Evolutionary conservation across 2,797 vertebrate genomes (phyloP).

Genomic region (Molossus alvarezi): DNA sequence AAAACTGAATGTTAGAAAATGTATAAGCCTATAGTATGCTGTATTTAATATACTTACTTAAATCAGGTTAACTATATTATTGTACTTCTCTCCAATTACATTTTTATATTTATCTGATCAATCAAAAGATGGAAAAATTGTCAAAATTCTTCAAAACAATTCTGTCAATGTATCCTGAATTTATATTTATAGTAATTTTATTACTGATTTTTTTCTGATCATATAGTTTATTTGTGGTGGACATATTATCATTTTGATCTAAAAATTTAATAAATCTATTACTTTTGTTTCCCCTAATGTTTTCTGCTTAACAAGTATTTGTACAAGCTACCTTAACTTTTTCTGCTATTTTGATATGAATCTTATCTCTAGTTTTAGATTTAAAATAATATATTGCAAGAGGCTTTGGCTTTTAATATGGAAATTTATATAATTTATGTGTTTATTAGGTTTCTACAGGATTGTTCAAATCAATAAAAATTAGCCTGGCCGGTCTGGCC

Average conservation of each 20-base stretch:
- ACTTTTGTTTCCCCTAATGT: background rate
- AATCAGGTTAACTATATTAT: background rate
- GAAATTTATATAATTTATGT: background rate
- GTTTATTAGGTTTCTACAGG: background rate
- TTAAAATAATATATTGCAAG: background rate
- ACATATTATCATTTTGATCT: background rate
- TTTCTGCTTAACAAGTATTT: background rate
- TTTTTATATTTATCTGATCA: background rate
- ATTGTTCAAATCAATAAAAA: background rate
- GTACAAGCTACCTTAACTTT: background rate
- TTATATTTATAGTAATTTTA: background rate
- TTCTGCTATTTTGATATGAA: background rate
- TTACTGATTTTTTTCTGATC: background rate
- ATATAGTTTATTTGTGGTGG: background rate
- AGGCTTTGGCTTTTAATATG: background rate
- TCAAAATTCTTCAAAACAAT: background rate
- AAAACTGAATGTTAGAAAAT: conserved; percentile 8
- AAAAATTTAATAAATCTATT: background rate
- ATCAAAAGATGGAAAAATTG: background rate
- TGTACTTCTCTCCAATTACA: background rate
- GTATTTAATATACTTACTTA: background rate
- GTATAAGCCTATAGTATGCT: background rate
- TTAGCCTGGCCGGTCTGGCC: background rate
- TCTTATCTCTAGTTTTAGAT: background rate
- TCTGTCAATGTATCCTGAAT: background rate